phyloP scores from a whole-genome alignment of 2,888 invertebrate species.

The Brenthis ino region DNA sequence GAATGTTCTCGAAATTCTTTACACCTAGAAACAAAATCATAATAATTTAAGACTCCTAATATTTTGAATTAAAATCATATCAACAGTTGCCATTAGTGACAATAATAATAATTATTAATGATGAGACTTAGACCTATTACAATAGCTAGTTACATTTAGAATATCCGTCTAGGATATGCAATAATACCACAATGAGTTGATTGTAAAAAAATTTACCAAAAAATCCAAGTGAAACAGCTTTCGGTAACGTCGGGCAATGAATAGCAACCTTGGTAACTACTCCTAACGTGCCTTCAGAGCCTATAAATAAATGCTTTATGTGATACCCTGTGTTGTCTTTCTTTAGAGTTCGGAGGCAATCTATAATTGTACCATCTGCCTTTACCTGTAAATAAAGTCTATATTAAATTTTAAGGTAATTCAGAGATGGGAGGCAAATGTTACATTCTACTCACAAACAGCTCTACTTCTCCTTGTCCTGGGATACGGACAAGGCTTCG shows the following conservation, averaged over 20 bases:
- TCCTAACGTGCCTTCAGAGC: conserved; percentile 98
- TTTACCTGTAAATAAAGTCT: conserved; percentile 82
- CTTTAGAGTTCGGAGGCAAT: conserved; percentile 92
- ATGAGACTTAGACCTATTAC: too few relatives aligned
- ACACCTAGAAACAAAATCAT: conserved; percentile 79
- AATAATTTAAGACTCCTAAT: too few relatives aligned
- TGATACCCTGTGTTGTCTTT: conserved; percentile 99
- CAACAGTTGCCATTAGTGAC: too few relatives aligned
- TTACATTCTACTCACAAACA: too few relatives aligned
- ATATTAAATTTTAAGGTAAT: not conserved
- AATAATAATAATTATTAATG: too few relatives aligned
- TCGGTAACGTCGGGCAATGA: conserved; percentile 93
- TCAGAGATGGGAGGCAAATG: too few relatives aligned
- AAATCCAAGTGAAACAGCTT: conserved; percentile 92
- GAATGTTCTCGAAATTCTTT: conserved; percentile 88
- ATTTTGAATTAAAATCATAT: too few relatives aligned
- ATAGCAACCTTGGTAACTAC: conserved; percentile 95
- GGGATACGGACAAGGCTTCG: too few relatives aligned
- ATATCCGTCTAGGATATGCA: too few relatives aligned
- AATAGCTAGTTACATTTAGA: too few relatives aligned
- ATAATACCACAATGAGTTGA: not conserved
- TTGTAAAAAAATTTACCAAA: conserved; percentile 84
- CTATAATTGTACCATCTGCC: conserved; percentile 92
- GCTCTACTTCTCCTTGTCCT: too few relatives aligned
- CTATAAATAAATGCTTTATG: conserved; percentile 97